Evolutionary conservation across 1,140 invertebrate species (phyloP), one percentile per base, ranked within the genome.

Genomic region (Dinoponera quadriceps): DNA sequence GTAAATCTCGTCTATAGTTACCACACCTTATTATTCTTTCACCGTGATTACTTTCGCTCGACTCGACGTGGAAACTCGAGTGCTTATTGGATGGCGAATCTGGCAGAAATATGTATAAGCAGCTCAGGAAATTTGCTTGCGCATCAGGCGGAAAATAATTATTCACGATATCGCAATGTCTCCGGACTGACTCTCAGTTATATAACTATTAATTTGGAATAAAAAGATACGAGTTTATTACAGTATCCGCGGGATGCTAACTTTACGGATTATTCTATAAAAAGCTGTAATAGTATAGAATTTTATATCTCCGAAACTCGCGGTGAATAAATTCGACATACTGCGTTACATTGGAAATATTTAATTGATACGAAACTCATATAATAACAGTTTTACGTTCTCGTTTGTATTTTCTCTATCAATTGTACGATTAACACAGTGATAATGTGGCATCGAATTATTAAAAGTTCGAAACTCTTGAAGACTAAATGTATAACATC

Each of bases 41-140:
- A 66, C 54, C 73, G 22, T 4, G 18, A 22, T 54, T 65, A 33
- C 14, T 22, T 59, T 27, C 33, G 33, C 44, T 74, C 16, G 14
- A 65, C 11, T 55, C 22, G 18, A 69, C 3, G 9, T 16, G 38
- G 18, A 69, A 22, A 77, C 27, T 48, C 33, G 48, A 54, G 14
- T 18, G 3, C 48, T 77, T 33, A 59, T 38, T 77, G 4, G 27
- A 66, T 49, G 18, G 7, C 18, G 20, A 25, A 51, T 4, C 54
- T 55, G 27, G 14, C n/a, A 25, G 5, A 66, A 77, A 38, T n/a
- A 20, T 22, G 4, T 66, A 1, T 54, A 62, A 73, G 29, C 20
- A 73, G 27, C 54, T 59, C 25, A 20, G 60, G 65, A 54, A 77
- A 66, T 77, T 77, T 66, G 44, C 29, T 5, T 77, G 29, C 49